Evolutionary conservation across 2,113 vertebrate species (phyloP), one percentile per base, ranked within the genome.

Genomic region (Marmota monax): DNA sequence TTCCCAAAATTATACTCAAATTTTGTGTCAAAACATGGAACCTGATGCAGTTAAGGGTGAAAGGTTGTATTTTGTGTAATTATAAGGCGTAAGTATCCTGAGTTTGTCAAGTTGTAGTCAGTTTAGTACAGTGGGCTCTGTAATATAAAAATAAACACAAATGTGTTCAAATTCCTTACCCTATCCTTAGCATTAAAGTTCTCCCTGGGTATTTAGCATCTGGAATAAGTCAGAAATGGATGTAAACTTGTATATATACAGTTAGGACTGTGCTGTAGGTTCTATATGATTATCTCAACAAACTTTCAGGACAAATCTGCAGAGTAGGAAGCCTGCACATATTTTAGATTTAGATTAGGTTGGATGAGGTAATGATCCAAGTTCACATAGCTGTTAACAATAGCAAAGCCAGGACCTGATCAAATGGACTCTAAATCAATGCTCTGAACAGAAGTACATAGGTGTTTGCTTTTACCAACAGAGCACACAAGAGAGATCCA

Each of bases 121-220:
- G 48, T 72, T 79, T 88, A 34, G n/a, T 88, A 70, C 17, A 82
- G 11, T 7, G 7, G 51, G 7, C 25, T 88, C 23, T 51, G 17
- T 25, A 76, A 90, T 77, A n/a, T 29, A 86, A 45, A 79, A 91
- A 94, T 78, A 53, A 61, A 83, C 22, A 14, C 74, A 87, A 74
- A 18, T n/a, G 9, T n/a, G 53, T 80, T 73, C 76, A 82, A 82
- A 70, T 92, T 78, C 82, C 25, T 95, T 34, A 29, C 27, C 16
- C 27, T 48, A 23, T 85, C 61, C 53, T 18, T 37, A 69, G 29
- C 11, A 70, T 2, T 13, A 63, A 61, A 14, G 85, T 23, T 79
- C n/a, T 82, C 27, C 8, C 14, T 69, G 27, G 42, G 51, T 45
- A 45, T 29, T 53, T 14, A 42, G 25, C 4, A 23, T 48, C 48